Percentiles rank a stretch among this genome's conserved stretches.
phyloP scores from a whole-genome alignment of 2,797 vertebrate genomes.

The Onychomys torridus region DNA sequence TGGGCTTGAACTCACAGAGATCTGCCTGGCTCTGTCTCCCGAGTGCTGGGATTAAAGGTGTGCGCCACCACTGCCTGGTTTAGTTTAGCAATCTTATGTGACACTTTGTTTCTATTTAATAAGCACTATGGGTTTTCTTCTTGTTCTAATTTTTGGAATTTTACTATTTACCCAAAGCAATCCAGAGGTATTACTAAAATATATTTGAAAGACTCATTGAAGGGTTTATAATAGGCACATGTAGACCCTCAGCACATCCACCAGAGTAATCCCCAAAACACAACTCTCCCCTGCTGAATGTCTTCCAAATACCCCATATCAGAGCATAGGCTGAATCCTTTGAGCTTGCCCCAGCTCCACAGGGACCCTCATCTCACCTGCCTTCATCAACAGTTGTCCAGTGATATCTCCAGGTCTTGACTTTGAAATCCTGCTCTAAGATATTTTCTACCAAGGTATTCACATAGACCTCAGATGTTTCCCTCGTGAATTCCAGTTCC shows the following conservation, averaged over 20 bases:
- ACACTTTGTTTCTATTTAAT: conserved; percentile 28
- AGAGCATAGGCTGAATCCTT: not conserved
- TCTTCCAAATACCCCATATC: not conserved
- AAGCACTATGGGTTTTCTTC: not conserved
- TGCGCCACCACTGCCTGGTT: not conserved
- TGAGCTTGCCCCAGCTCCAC: not conserved
- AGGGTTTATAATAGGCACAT: not conserved
- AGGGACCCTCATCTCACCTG: not conserved
- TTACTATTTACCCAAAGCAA: not conserved
- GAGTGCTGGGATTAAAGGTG: no score
- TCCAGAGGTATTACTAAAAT: not conserved
- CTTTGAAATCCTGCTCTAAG: not conserved
- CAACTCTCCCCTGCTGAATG: not conserved
- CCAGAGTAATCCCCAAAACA: not conserved
- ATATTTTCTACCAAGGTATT: not conserved
- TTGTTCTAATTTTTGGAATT: not conserved
- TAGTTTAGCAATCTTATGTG: conserved; percentile 63
- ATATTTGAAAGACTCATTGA: not conserved
- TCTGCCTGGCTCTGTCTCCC: no score
- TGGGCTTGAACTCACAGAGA: no score
- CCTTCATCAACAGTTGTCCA: not conserved
- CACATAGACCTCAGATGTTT: not conserved
- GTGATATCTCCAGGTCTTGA: not conserved
- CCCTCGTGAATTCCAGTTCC: not conserved
- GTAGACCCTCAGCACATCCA: not conserved